Base-by-base conservation (phyloP, 2,888 invertebrate species). In the Spodoptera exigua region DNA sequence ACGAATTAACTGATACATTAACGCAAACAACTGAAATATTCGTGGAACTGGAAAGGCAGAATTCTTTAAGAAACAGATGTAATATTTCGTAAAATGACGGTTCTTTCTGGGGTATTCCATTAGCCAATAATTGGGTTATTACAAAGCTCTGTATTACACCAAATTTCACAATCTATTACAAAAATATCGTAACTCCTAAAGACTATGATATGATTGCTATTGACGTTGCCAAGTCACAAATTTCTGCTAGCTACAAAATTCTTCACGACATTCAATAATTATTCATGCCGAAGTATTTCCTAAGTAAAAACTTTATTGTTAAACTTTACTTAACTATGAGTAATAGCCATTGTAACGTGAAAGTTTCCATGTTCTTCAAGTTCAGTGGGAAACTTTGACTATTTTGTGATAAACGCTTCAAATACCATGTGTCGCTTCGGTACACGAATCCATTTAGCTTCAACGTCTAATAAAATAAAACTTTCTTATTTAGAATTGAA, bases 241-340 rank as follows among this genome's bases (percentile, higher is more conserved):
- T 27, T 27, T 9, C 4, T 27, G 27, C 1, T 4, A 27, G 1
- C 7, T 27, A 3, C 27, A 9, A 7, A 27, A 27, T 27, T 27
- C n/a, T 18, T n/a, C 17, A 35, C 17, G 17, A 32, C 41, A 5
- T 44, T 11, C 12, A 13, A 17, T 2, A 7, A 27, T 35, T 18
- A 55, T 40, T 16, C 44, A 65, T 61, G 58, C 54, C 49, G 39
- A 46, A 76, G 73, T 53, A 17, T 32, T 44, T 48, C 51, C 27
- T 27, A 27, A 27, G 4, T 36, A 62, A 68, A 61, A 73, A 73
- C 69, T 70, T 55, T 9, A 62, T 39, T 54, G 44, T 72, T 58
- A 44, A 70, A 66, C 48, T 70, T 21, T 32, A 52, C 48, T 63
- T 72, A 73, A 74, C 76, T 73, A 76, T 81, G 80, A 82, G 75